Percentiles rank a stretch among this genome's conserved stretches.
Conservation (phyloP, 2,113 vertebrate species). For the Pseudolaguvia tuberculata region DNA sequence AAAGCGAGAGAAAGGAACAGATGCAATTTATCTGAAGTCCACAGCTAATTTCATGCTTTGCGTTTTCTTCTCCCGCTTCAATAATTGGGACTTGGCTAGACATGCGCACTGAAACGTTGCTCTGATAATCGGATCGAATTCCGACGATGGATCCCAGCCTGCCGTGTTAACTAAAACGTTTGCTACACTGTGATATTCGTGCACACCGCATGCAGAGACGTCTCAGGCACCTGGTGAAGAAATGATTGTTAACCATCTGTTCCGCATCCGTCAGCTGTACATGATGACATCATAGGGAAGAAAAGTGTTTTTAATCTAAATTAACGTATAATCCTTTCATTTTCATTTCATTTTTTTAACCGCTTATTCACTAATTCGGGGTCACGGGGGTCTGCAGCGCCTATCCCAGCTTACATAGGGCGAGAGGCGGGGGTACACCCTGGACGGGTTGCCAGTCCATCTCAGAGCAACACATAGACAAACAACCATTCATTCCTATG, state of each 20-base stretch:
- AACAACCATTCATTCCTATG: too few relatives aligned
- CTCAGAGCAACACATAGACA: too few relatives aligned
- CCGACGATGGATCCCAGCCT: neutral
- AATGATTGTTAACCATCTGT: conserved; percentile 25
- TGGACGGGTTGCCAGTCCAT: too few relatives aligned
- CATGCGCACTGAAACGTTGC: conserved; percentile 29
- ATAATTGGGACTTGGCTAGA: conserved; percentile 44
- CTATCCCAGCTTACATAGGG: too few relatives aligned
- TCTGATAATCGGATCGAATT: conserved; percentile 6
- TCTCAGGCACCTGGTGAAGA: neutral
- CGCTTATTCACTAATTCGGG: too few relatives aligned
- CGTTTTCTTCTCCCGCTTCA: conserved; percentile 60
- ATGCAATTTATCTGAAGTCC: conserved; percentile 54
- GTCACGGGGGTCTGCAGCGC: too few relatives aligned
- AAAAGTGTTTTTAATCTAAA: too few relatives aligned
- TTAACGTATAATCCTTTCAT: too few relatives aligned
- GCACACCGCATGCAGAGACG: neutral
- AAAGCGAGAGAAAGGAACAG: conserved; percentile 36
- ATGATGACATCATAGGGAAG: too few relatives aligned
- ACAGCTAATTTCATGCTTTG: conserved; percentile 66
- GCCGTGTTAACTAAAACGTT: neutral
- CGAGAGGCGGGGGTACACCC: too few relatives aligned
- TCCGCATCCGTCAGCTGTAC: neutral
- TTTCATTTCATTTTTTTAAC: too few relatives aligned
- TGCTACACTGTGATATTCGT: too few relatives aligned